Evolutionary conservation across 2,113 vertebrate species (phyloP).

Genomic region (Mus spicilegus): DNA sequence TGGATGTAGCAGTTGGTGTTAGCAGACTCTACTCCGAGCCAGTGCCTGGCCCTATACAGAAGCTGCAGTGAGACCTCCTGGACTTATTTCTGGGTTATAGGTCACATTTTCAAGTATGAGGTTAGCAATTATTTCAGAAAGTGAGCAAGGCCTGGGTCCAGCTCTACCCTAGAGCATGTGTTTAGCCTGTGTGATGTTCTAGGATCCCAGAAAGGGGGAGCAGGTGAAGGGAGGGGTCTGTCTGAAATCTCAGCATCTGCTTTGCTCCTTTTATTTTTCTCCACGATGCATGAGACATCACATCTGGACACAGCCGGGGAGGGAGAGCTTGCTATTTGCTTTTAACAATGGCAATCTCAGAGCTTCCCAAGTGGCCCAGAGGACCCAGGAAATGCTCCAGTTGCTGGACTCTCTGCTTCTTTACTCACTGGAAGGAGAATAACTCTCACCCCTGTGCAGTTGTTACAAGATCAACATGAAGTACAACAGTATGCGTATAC

Average conservation of each 20-base stretch:
- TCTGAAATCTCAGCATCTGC: background rate
- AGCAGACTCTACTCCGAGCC: background rate
- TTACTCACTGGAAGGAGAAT: background rate
- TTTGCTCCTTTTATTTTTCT: background rate
- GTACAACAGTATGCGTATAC: background rate
- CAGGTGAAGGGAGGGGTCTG: background rate
- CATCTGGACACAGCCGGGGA: background rate
- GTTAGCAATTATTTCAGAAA: slow-evolving; percentile 16
- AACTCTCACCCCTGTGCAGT: background rate
- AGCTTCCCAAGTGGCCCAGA: background rate
- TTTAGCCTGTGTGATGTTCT: background rate
- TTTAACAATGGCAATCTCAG: background rate
- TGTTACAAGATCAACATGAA: background rate
- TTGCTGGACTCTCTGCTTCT: background rate
- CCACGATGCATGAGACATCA: background rate
- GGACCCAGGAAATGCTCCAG: background rate
- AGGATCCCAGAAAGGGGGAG: background rate
- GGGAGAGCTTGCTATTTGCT: background rate
- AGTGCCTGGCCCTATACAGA: background rate
- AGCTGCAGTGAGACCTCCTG: background rate
- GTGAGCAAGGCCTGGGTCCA: background rate
- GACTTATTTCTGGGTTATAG: background rate
- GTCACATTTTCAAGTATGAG: background rate
- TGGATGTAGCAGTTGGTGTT: fast-evolving
- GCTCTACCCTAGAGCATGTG: background rate